Conservation (phyloP, 2,113 vertebrate species). For the Hiodon alosoides region DNA sequence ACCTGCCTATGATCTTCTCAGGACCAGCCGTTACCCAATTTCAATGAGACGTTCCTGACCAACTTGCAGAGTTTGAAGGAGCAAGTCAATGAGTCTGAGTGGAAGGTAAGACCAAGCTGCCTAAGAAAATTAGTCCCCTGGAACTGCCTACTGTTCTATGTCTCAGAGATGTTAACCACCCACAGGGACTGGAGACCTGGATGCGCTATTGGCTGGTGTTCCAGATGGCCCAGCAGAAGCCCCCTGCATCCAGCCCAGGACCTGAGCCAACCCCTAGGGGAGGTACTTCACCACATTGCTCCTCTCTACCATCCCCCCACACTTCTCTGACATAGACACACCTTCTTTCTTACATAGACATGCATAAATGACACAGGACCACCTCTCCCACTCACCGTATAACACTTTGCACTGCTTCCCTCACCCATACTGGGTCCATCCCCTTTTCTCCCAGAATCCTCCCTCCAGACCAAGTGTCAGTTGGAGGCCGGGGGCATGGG, state of each 20-base stretch:
- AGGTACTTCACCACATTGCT: neutral
- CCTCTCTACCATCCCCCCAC: neutral
- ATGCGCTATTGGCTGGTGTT: slow-evolving; percentile 82
- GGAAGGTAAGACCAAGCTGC: slow-evolving; percentile 49
- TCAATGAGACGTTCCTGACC: slow-evolving; percentile 61
- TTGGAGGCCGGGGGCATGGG: slow-evolving; percentile 47
- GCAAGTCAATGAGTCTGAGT: slow-evolving; percentile 48
- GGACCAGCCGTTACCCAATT: slow-evolving; percentile 56
- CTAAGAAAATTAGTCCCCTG: slow-evolving; percentile 1
- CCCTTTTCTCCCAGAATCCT: slow-evolving; percentile 24
- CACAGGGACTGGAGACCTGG: slow-evolving; percentile 77
- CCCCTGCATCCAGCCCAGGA: slow-evolving; percentile 17
- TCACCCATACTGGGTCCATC: neutral
- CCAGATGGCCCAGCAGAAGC: slow-evolving; percentile 67
- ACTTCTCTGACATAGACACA: neutral
- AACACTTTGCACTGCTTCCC: neutral
- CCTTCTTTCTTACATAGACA: neutral
- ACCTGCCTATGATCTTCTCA: slow-evolving; percentile 28
- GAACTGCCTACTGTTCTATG: neutral
- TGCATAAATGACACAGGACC: neutral
- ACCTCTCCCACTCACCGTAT: neutral
- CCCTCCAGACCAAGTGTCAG: slow-evolving; percentile 73
- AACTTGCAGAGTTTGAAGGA: slow-evolving; percentile 67
- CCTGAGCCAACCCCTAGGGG: neutral
- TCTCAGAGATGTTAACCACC: neutral